A percentile compares a stretch with the other conserved stretches of the same genome.
Conservation (phyloP, 2,113 vertebrate species). For the Istiophorus platypterus region DNA sequence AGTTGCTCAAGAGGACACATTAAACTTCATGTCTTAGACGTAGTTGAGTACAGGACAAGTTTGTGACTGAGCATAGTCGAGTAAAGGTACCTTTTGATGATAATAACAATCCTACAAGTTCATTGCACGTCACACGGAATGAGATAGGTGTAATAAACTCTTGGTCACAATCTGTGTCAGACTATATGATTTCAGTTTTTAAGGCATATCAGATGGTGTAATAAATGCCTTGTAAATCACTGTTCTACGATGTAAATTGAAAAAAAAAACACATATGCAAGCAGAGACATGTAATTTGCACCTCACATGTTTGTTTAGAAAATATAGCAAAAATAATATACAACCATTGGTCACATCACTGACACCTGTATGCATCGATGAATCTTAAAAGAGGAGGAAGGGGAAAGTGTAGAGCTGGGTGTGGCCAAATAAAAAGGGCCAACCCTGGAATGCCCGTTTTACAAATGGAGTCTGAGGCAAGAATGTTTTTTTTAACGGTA, state of each 20-base stretch:
- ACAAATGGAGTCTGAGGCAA: neutral
- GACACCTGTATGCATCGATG: too few species aligned
- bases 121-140: neutral
- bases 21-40: conserved; percentile 27
- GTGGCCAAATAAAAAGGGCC: too few species aligned
- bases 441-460: too few species aligned
- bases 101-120: neutral
- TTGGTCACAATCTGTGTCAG: too few species aligned
- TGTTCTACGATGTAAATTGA: neutral
- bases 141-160: too few species aligned
- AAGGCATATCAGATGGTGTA: conserved; percentile 1
- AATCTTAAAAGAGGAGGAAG: too few species aligned
- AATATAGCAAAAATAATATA: neutral
- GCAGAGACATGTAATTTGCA: too few species aligned
- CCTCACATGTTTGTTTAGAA: neutral
- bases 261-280: too few species aligned
- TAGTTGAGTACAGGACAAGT: neutral
- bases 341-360: too few species aligned
- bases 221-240: neutral
- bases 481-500: neutral
- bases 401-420: too few species aligned
- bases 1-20: conserved; percentile 21
- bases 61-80: neutral
- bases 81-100: neutral
- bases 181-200: neutral